Evolutionary conservation across 2,797 vertebrate species (phyloP).

Genomic region (Echiichthys vipera): DNA sequence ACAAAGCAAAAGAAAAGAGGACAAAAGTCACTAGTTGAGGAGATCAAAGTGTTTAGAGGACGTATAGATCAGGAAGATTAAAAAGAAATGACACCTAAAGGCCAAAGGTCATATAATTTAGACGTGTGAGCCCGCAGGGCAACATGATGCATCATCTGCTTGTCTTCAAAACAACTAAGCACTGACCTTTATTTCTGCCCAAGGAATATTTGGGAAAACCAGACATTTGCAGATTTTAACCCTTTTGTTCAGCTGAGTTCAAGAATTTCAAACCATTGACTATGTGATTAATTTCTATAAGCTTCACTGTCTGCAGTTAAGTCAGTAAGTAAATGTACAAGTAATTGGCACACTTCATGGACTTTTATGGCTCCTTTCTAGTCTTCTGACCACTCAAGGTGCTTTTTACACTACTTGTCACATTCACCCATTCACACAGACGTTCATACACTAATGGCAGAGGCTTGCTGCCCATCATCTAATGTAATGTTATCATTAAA

Average conservation of each 20-base stretch:
- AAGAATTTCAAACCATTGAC: too few relatives aligned
- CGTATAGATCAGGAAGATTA: slow-evolving; percentile 10
- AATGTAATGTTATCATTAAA: too few relatives aligned
- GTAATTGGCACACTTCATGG: too few relatives aligned
- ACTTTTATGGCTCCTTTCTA: too few relatives aligned
- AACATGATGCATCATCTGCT: neutral
- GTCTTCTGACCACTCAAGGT: too few relatives aligned
- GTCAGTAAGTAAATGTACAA: too few relatives aligned
- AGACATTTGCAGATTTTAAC: neutral
- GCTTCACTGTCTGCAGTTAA: neutral
- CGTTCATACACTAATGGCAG: too few relatives aligned
- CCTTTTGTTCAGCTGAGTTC: neutral
- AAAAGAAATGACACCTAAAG: neutral
- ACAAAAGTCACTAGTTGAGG: neutral
- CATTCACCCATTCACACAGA: too few relatives aligned
- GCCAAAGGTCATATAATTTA: neutral
- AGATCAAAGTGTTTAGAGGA: slow-evolving; percentile 38
- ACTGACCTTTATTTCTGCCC: neutral
- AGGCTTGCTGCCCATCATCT: too few relatives aligned
- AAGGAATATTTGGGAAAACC: neutral
- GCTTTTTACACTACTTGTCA: too few relatives aligned
- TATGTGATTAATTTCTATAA: neutral
- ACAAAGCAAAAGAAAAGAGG: slow-evolving; percentile 17
- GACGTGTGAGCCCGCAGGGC: neutral
- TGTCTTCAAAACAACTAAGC: neutral